phyloP scores from a whole-genome alignment of 2,797 vertebrate species.

The Phalanger gymnotis region DNA sequence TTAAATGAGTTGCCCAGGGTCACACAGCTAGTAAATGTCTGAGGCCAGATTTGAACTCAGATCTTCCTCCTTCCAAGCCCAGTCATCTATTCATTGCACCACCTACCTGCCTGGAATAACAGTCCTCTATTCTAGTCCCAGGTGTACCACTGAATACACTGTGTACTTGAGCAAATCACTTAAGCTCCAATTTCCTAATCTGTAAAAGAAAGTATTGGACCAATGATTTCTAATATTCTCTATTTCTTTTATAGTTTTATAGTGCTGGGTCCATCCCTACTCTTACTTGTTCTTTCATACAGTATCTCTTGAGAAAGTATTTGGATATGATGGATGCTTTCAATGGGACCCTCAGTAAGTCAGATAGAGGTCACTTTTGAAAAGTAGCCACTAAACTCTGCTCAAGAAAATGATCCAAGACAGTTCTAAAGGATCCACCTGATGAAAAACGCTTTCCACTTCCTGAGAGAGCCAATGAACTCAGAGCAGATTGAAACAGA shows the following conservation, averaged over 20 bases:
- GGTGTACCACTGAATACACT: neutral
- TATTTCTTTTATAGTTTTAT: neutral
- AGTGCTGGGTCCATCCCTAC: neutral
- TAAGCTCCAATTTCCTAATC: neutral
- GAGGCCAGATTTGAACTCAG: neutral
- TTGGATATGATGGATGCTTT: neutral
- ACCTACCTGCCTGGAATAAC: neutral
- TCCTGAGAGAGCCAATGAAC: neutral
- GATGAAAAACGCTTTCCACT: neutral
- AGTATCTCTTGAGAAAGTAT: neutral
- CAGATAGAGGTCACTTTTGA: neutral
- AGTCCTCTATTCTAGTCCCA: neutral
- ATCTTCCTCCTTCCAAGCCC: neutral
- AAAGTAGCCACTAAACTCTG: neutral
- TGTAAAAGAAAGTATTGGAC: neutral
- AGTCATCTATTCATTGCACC: neutral
- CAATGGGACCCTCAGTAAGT: neutral
- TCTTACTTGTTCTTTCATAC: neutral
- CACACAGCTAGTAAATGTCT: neutral
- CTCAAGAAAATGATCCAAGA: neutral
- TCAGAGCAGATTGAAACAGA: neutral
- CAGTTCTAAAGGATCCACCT: neutral
- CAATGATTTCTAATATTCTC: neutral
- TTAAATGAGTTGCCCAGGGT: neutral
- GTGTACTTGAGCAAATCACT: neutral